Base-by-base conservation (phyloP, 2,888 invertebrate genomes). In the Lasioglossum calceatum region DNA sequence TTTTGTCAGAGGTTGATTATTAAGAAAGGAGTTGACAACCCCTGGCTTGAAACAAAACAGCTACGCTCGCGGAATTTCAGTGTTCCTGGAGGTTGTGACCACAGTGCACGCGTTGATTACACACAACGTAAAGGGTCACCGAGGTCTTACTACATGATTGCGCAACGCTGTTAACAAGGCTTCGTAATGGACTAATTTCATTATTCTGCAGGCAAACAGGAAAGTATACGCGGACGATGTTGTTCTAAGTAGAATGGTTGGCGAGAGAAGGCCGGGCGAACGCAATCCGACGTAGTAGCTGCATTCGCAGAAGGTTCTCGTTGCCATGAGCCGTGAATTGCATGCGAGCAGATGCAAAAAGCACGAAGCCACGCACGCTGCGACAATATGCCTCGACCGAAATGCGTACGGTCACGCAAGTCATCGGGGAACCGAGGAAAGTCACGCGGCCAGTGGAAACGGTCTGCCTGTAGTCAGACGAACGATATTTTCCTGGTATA, bases 251-350 rank as follows among this genome's bases (percentile, higher is more conserved):
- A 81, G 81, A 64, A 70, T 78, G 54, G 76, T 77, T 70, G 70
- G 76, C 39, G 32, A 54, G 64, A 73, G 58, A 36, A 75, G 42
- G 19, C 64, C 36, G 39, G 14, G 44, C 16, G 70, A n/a, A 16
- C 47, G 79, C 71, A 27, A 71, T 32, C 39, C 47, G 71, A 50
- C 58, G 84, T 54, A 81, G 84, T 54, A 81, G 84, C 84, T 87
- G 77, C 74, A 84, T 84, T 87, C 84, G 81, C 81, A 79, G 84
- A 81, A 78, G 73, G 81, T 81, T 70, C 78, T 47, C 39, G 64
- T 81, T 71, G 73, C 54, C 73, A 61, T 64, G 70, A 44, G 44
- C 19, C 79, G 79, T 81, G 77, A 79, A 79, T 84, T 73, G 77
- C 78, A 74, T 84, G 77, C 84, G 39, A 82, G 75, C 36, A 77